Percentiles rank a stretch among this genome's conserved stretches.
These are phyloP conservation scores for Eulemur macaco DNA, from an alignment of 2,113 vertebrate genomes.

Conservation along the genomic window DNA sequence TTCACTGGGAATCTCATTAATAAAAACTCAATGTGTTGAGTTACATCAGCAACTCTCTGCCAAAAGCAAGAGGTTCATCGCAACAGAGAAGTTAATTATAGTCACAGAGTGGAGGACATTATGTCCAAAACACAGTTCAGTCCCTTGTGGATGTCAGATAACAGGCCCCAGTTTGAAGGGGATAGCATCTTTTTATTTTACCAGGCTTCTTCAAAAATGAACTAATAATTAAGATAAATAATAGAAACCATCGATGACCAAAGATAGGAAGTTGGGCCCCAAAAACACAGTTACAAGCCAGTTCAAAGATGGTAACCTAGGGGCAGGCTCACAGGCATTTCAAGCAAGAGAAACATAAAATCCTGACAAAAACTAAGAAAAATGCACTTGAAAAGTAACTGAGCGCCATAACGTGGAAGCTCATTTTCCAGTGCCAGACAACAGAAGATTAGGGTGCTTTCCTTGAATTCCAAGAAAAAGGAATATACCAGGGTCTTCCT, in stretches of 20 bases:
- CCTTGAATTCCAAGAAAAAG: not conserved
- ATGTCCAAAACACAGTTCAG: not conserved
- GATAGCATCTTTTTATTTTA: not conserved
- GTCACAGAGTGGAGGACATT: not conserved
- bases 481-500: not conserved
- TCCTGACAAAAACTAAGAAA: not conserved
- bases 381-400: not conserved
- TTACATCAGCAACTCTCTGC: constrained; percentile 44
- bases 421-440: not conserved
- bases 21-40: constrained; percentile 30
- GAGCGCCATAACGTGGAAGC: not conserved
- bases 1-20: constrained; percentile 40
- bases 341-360: not conserved
- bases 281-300: not conserved
- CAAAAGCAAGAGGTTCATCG: constrained; percentile 2
- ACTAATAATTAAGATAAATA: not conserved
- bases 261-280: not conserved
- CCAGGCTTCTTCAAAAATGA: not conserved
- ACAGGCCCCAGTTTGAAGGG: not conserved
- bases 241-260: not conserved
- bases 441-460: not conserved
- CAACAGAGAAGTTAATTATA: constrained; percentile 27
- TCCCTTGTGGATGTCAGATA: not conserved
- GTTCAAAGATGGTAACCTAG: not conserved
- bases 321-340: not conserved